phyloP scores from a whole-genome alignment of 2,888 invertebrate species.

The Hermaeophaga mercurialis region DNA sequence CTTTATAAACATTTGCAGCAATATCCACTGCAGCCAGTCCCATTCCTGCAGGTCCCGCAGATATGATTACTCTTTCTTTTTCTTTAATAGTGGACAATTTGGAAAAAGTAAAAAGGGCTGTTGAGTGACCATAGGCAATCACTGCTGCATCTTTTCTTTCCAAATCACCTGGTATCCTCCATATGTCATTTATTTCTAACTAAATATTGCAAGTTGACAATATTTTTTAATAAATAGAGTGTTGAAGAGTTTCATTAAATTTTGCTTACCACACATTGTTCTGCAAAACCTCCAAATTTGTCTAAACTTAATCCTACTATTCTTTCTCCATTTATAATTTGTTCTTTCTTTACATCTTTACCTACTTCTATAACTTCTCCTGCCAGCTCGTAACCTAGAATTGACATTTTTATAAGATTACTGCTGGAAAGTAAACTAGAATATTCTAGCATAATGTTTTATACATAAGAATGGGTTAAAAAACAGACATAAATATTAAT shows the following conservation, averaged over 20 bases:
- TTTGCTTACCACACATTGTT: slow-evolving; percentile 61
- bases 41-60: slow-evolving; percentile 68
- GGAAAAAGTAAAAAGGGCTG: slow-evolving; percentile 68
- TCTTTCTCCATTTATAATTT: slow-evolving; percentile 61
- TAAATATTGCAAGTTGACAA: slow-evolving; percentile 38
- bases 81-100: slow-evolving; percentile 59
- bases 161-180: slow-evolving; percentile 62
- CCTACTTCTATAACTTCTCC: slow-evolving; percentile 67
- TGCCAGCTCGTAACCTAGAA: slow-evolving; percentile 65
- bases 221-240: background rate
- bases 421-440: too few species aligned
- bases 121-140: slow-evolving; percentile 66
- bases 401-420: too few species aligned
- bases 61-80: slow-evolving; percentile 66
- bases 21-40: slow-evolving; percentile 72
- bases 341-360: slow-evolving; percentile 57
- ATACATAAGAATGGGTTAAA: too few species aligned
- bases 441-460: too few species aligned
- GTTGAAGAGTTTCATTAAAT: slow-evolving; percentile 22
- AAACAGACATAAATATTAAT: too few species aligned
- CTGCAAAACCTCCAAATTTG: slow-evolving; percentile 64
- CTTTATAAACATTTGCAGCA: slow-evolving; percentile 69
- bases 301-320: slow-evolving; percentile 65
- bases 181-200: slow-evolving; percentile 62
- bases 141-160: slow-evolving; percentile 63